Evolutionary conservation across 2,113 vertebrate genomes (phyloP), one percentile per base, ranked within the genome.

Genomic region (Paratilapia polleni): DNA sequence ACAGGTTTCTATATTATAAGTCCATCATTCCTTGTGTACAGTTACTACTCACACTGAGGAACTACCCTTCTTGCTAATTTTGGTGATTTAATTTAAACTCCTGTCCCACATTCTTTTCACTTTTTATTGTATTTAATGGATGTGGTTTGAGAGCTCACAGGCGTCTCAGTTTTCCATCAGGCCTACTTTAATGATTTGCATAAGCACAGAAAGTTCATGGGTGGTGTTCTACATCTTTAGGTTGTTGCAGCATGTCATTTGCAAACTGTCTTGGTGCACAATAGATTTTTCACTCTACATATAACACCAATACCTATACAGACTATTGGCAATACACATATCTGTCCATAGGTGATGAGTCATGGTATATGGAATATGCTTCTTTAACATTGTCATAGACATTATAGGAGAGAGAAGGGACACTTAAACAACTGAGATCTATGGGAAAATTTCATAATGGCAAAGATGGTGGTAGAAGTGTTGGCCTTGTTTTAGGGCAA

Each of bases 1-100:
- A 61, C 98, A 99, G 98, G 98, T 99, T 95, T 34, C 58, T 82
- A 0, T 11, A 15, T 31, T 47, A 11, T 5, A 57, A 14, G 9
- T 52, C 31, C 19, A 28, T 47, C 14, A 10, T 17, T 14, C 17
- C 9, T 12, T 4, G 6, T 0, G 38, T 0, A 63, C 6, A 7
- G 62, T 63, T 78, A 34, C 19, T 11, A 9, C 7, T 15, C 13
- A 41, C 24, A 61, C 4, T 58, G 15, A 52, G 38, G 22, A 62
- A 14, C 9, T 38, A 10, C 9, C 0, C 0, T 76, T 26, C 54
- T 7, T 64, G 14, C 4, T 9, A 31, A 19, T 19, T 52, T 70
- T 38, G 28, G 17, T 52, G 66, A 20, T 73, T 73, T 8, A 10
- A 73, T 52, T 0, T 73, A 20, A 43, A 26, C 28, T 34, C 36